phyloP scores from a whole-genome alignment of 2,888 invertebrate genomes.

The Craniophora ligustri region DNA sequence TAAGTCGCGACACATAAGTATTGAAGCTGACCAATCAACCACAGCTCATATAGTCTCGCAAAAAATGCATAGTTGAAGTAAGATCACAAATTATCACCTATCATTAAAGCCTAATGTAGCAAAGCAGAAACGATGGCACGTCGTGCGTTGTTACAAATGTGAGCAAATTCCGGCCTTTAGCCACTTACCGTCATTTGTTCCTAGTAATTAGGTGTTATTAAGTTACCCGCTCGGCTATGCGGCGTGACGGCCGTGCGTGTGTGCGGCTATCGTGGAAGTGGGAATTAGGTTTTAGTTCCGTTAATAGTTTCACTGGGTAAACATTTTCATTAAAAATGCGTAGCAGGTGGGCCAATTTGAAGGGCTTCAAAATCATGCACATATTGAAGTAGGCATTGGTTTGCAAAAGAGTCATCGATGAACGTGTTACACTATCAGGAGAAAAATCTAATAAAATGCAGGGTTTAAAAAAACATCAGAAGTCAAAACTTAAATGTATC shows the following conservation, averaged over 20 bases:
- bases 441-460: no score
- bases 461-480: no score
- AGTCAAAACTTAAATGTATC: no score
- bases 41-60: no score
- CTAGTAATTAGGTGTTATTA: constrained; percentile 70
- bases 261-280: constrained; percentile 53
- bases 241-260: constrained; percentile 58
- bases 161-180: constrained; percentile 63
- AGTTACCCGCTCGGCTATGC: constrained; percentile 54
- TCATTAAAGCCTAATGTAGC: neutral
- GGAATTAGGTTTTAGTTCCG: constrained; percentile 62
- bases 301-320: constrained; percentile 55
- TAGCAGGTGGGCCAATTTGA: neutral
- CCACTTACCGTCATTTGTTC: constrained; percentile 70
- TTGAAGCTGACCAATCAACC: no score
- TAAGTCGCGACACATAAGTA: no score
- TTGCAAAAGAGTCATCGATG: no score
- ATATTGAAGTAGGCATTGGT: no score
- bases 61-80: constrained; percentile 8
- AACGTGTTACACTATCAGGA: no score
- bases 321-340: neutral
- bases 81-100: constrained; percentile 1
- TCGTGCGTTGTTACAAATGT: constrained; percentile 22
- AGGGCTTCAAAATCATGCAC: neutral
- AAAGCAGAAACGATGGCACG: constrained; percentile 15